These are phyloP conservation scores for Drosophila stalkeri DNA, from an alignment of 2,888 invertebrate genomes.

Conservation along the genomic window DNA sequence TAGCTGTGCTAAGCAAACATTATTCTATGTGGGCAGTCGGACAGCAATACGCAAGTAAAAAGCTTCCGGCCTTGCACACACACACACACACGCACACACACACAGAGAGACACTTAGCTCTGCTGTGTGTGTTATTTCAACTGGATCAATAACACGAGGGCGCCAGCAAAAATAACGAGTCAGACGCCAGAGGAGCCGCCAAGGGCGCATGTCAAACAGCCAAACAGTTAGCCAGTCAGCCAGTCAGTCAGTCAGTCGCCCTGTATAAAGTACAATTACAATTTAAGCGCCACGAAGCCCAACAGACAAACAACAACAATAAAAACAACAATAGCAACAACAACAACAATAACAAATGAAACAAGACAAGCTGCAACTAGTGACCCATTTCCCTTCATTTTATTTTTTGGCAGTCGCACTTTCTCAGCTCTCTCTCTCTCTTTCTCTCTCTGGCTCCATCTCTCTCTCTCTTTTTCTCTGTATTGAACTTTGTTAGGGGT, in stretches of 20 bases:
- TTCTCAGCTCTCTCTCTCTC: slow-evolving; percentile 6
- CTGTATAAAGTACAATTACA: slow-evolving; percentile 66
- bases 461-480: background rate
- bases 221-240: slow-evolving; percentile 8
- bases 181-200: slow-evolving; percentile 37
- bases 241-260: slow-evolving; percentile 53
- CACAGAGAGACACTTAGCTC: background rate
- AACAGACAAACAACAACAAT: slow-evolving; percentile 35
- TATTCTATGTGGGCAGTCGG: slow-evolving; percentile 62
- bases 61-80: slow-evolving; percentile 54
- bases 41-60: slow-evolving; percentile 51
- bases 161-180: slow-evolving; percentile 17
- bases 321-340: slow-evolving; percentile 20
- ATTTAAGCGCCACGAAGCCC: slow-evolving; percentile 58
- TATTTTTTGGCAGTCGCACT: slow-evolving; percentile 25
- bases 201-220: slow-evolving; percentile 61
- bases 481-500: slow-evolving; percentile 8
- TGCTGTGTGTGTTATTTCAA: slow-evolving; percentile 28
- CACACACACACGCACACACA: background rate
- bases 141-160: slow-evolving; percentile 59
- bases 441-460: background rate
- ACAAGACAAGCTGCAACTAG: slow-evolving; percentile 63
- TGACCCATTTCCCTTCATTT: slow-evolving; percentile 60
- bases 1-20: slow-evolving; percentile 58
- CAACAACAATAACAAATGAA: background rate